Conservation (phyloP, 2,888 invertebrate species). For the Pharmacophagus antenor region DNA sequence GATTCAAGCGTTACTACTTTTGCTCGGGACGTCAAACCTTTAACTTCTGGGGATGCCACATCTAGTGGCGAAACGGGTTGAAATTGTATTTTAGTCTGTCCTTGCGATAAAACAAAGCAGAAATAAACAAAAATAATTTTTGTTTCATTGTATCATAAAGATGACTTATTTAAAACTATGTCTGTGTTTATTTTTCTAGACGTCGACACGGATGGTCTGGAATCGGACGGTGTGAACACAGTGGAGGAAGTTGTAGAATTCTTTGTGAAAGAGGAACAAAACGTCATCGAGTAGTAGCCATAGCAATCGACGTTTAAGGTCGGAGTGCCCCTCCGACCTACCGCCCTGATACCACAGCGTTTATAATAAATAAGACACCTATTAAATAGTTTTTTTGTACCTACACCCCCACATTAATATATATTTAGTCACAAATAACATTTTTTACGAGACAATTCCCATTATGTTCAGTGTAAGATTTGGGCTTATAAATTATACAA, state of each 20-base stretch:
- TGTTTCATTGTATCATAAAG: too few species aligned
- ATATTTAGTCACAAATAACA: conserved; percentile 44
- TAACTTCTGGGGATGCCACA: too few species aligned
- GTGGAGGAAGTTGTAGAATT: conserved; percentile 98
- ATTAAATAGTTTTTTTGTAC: conserved; percentile 57
- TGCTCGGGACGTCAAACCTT: too few species aligned
- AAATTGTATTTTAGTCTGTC: too few species aligned
- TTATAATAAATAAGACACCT: conserved; percentile 49
- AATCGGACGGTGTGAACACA: conserved; percentile 91
- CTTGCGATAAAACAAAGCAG: too few species aligned
- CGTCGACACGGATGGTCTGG: conserved; percentile 95
- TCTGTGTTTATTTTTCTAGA: conserved; percentile 76
- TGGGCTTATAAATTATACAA: conserved; percentile 69
- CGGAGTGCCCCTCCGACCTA: conserved; percentile 56
- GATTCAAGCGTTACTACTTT: too few species aligned
- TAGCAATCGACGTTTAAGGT: conserved; percentile 55
- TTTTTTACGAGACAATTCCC: conserved; percentile 41
- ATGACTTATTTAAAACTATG: too few species aligned
- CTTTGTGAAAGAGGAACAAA: conserved; percentile 97
- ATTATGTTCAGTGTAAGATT: conserved; percentile 65
- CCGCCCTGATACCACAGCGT: conserved; percentile 34
- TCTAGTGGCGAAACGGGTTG: too few species aligned
- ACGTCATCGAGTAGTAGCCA: conserved; percentile 86
- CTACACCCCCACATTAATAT: conserved; percentile 44
- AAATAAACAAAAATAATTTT: background rate